Conservation (phyloP, 2,113 vertebrate species). For the Lepidothrix coronata region DNA sequence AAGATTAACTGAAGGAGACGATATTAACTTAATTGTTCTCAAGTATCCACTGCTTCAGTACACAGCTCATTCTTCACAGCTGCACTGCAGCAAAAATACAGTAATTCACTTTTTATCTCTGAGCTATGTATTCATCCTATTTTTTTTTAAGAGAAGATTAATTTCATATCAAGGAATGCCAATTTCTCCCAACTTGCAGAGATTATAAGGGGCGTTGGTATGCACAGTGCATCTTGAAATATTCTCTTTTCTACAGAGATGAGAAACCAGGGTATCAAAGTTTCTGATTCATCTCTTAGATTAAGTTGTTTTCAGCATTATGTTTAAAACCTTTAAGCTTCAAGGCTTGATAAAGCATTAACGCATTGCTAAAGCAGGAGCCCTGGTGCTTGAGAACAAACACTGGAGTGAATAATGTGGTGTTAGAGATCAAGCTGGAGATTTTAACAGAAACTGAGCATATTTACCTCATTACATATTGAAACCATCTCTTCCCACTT, state of each 20-base stretch:
- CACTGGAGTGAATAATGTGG: not conserved
- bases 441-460: not conserved
- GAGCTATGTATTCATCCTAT: not conserved
- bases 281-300: not conserved
- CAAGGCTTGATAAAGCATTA: slow-evolving; percentile 39
- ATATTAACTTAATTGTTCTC: not conserved
- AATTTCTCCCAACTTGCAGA: not conserved
- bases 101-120: not conserved
- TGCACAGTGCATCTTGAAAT: not conserved
- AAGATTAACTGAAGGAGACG: not conserved
- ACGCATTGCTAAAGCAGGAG: not conserved
- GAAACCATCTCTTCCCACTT: not conserved
- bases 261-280: not conserved
- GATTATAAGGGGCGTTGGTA: not conserved
- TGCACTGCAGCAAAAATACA: not conserved
- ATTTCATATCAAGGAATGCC: not conserved
- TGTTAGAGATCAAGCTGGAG: not conserved
- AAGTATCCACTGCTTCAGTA: not conserved
- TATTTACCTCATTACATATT: not conserved
- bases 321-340: slow-evolving; percentile 13
- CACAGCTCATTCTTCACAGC: not conserved
- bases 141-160: not conserved
- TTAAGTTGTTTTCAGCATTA: slow-evolving; percentile 12
- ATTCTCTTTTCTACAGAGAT: not conserved
- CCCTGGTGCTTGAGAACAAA: not conserved